Conservation (phyloP, 2,113 vertebrate genomes). For the Solenodon paradoxus region DNA sequence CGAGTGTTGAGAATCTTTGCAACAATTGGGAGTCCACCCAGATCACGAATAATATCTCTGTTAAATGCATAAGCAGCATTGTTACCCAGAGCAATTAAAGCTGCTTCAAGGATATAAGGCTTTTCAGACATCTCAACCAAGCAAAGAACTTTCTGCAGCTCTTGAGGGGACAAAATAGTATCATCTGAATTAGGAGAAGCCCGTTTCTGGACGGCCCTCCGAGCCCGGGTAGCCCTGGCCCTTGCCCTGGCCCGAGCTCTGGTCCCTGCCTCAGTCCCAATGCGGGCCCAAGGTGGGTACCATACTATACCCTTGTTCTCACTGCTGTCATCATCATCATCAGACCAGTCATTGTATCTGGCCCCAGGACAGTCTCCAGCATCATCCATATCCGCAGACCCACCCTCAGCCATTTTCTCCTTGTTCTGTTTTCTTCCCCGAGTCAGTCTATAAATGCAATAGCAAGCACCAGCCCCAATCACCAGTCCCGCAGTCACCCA, state of each 20-base stretch:
- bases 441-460: slow-evolving; percentile 73
- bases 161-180: slow-evolving; percentile 73
- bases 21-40: slow-evolving; percentile 90
- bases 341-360: slow-evolving; percentile 75
- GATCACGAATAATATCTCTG: slow-evolving; percentile 92
- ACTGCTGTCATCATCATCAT: slow-evolving; percentile 69
- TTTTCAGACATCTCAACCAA: slow-evolving; percentile 78
- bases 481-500: slow-evolving; percentile 77
- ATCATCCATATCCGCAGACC: slow-evolving; percentile 65
- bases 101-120: slow-evolving; percentile 77
- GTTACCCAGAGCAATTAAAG: slow-evolving; percentile 76
- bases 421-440: slow-evolving; percentile 69
- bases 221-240: slow-evolving; percentile 71
- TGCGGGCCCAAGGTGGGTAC: slow-evolving; percentile 76
- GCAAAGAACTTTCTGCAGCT: slow-evolving; percentile 76
- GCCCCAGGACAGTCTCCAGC: slow-evolving; percentile 64
- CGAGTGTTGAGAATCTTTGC: slow-evolving; percentile 89
- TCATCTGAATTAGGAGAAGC: slow-evolving; percentile 76
- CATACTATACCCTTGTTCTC: slow-evolving; percentile 73
- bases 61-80: slow-evolving; percentile 77
- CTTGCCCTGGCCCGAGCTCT: slow-evolving; percentile 75
- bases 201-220: slow-evolving; percentile 72
- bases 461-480: slow-evolving; percentile 75
- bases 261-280: slow-evolving; percentile 74
- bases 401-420: slow-evolving; percentile 73